Base-by-base conservation (phyloP, 92 coral and sea anemone species). In the Parazoanthus atlanticus region DNA sequence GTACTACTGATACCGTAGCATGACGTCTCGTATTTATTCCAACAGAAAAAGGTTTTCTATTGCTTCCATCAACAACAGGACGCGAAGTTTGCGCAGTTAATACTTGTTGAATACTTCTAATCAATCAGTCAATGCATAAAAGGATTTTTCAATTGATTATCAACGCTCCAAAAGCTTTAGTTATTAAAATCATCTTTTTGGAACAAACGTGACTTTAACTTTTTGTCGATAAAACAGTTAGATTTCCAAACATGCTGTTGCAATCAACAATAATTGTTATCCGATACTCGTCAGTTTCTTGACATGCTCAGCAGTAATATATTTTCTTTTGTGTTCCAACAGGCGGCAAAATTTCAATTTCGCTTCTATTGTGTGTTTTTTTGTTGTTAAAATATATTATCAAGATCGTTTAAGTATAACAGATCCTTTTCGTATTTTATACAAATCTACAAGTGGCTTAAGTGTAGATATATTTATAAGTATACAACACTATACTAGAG, bases 71-170 rank as follows among this genome's bases (percentile, higher is more conserved):
- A 78, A 78, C 81, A 78, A 41, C 58, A 78, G 29, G 31, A 31
- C 32, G 58, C 49, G 81, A 77, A 77, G 81, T 77, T 74, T 30
- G 32, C 81, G 30, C 81, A 38, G 81, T 34, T 77, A 77, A 34
- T 77, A 77, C 52, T 78, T 41, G 31, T 78, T 78, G 56, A 43
- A 78, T 78, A 78, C 56, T 78, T 78, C 81, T 78, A 78, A 38
- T 78, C 81, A 78, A 11, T 23, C 43, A 78, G 21, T 78, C 81
- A 78, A 11, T 23, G 64, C 58, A 78, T 43, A 78, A 78, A 76
- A 78, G 81, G 64, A 78, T 78, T 78, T 70, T 78, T 43, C 81
- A 41, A 36, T 78, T 78, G 81, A 8, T 41, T 78, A 78, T 41
- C 32, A 38, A 78, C 31, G 19, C 76, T 61, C n/a, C 8, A 71